Base-by-base conservation (phyloP, 2,888 invertebrate genomes). In the Microctonus hyperodae region DNA sequence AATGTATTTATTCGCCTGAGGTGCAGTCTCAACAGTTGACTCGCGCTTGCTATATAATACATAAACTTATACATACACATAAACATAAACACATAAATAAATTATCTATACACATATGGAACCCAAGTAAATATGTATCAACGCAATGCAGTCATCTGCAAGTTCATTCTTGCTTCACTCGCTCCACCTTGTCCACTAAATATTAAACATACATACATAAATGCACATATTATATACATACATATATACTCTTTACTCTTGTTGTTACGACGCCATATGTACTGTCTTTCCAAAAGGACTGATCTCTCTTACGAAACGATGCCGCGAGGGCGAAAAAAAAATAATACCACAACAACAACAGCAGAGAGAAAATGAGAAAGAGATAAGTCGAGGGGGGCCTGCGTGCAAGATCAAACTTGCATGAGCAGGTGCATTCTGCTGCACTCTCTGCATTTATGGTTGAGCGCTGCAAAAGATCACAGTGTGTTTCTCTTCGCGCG, bases 1-100 rank as follows among this genome's bases (percentile, higher is more conserved):
- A 58, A 23, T 11, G 37, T 51, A 51, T 67, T 67, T 67, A 63
- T 67, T 63, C 62, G 67, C 67, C 67, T 62, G 60, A 37, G 62
- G 62, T 62, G 51, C 53, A 51, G 62, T 51, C 53, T 40, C 25
- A 55, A 53, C 23, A 62, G 62, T 37, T 40, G 22, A 60, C 23
- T 37, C 40, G 20, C 20, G n/a, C 28, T 28, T 11, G 7, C 23
- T n/a, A n/a, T n/a, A n/a, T n/a, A n/a, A n/a, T n/a, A n/a, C n/a
- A n/a, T n/a, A n/a, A n/a, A n/a, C n/a, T n/a, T n/a, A n/a, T n/a
- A n/a, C n/a, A n/a, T n/a, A n/a, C n/a, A n/a, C n/a, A n/a, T n/a
- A n/a, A n/a, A n/a, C n/a, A n/a, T n/a, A n/a, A n/a, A n/a, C n/a
- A n/a, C n/a, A n/a, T n/a, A n/a, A n/a, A n/a, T n/a, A 13, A 25